A percentile compares a stretch with the other conserved stretches of the same genome.
These are phyloP conservation scores for Trididemnum nubilum DNA, from an alignment of 23 tunicate genomes.

Conservation along the genomic window DNA sequence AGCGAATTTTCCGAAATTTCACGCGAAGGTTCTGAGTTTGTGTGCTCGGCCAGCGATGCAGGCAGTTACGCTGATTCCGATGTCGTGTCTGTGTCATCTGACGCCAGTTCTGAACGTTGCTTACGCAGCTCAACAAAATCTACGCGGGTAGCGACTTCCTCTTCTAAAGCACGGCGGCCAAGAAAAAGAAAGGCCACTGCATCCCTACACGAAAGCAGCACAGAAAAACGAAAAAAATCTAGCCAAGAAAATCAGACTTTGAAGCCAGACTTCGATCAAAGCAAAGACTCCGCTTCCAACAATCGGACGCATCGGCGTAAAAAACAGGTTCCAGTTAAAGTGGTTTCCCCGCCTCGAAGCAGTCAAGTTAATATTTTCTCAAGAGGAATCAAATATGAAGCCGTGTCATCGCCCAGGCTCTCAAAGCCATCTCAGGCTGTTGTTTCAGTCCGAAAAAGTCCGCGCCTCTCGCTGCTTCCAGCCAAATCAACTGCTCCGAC, in stretches of 20 bases:
- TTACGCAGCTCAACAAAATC: not conserved
- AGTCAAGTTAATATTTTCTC: not conserved
- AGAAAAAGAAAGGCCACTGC: not conserved
- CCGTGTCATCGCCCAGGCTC: not conserved
- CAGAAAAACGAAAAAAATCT: not conserved
- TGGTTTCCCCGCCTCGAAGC: not conserved
- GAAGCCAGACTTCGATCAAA: too few species aligned
- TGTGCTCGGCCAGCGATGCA: conserved; percentile 30
- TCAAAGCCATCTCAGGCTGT: not conserved
- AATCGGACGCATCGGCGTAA: conserved; percentile 6
- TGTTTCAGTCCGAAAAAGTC: not conserved
- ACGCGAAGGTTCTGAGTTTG: conserved; percentile 42
- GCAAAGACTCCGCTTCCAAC: not conserved
- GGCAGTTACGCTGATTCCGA: conserved; percentile 49
- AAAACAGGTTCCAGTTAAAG: conserved; percentile 18
- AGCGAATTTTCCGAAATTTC: conserved; percentile 54
- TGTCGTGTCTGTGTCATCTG: conserved; percentile 34
- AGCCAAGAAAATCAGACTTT: not conserved
- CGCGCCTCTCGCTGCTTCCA: not conserved
- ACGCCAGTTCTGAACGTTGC: conserved; percentile 6
- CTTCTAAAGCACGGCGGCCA: not conserved
- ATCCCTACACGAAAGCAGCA: not conserved
- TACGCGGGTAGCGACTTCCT: not conserved
- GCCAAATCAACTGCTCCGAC: not conserved
- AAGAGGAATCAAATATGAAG: not conserved